Evolutionary conservation across 2,113 vertebrate species (phyloP).

Genomic region (Leptobrachium ailaonicum): DNA sequence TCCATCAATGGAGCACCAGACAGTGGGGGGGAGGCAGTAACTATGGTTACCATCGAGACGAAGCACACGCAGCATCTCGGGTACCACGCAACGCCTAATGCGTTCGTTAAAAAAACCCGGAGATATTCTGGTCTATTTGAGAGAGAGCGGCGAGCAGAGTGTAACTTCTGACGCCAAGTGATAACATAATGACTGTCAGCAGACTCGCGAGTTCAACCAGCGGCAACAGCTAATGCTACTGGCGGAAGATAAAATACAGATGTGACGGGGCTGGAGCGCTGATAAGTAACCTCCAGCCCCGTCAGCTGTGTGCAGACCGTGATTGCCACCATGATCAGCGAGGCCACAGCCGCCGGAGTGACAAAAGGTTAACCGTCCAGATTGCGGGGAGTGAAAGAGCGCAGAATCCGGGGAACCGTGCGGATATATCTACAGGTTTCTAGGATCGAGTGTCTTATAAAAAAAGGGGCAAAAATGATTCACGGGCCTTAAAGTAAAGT

Average conservation of each 20-base stretch:
- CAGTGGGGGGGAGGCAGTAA: slow-evolving; percentile 65
- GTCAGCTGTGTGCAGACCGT: too few species aligned
- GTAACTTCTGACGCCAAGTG: slow-evolving; percentile 22
- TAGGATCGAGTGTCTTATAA: too few species aligned
- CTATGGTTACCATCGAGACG: slow-evolving; percentile 80
- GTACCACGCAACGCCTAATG: slow-evolving; percentile 36
- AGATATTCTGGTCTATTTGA: not conserved
- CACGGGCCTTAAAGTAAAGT: too few species aligned
- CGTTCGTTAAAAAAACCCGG: slow-evolving; percentile 33
- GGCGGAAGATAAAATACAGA: not conserved
- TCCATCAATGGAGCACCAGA: slow-evolving; percentile 66
- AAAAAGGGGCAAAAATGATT: too few species aligned
- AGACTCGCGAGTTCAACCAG: slow-evolving; percentile 2
- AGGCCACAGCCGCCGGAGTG: too few species aligned
- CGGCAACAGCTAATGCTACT: not conserved
- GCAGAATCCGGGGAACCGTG: too few species aligned
- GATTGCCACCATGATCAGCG: too few species aligned
- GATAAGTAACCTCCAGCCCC: too few species aligned
- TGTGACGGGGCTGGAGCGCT: not conserved
- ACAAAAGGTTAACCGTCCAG: too few species aligned
- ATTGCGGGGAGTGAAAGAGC: too few species aligned
- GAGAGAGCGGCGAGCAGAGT: slow-evolving; percentile 1
- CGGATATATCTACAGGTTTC: too few species aligned
- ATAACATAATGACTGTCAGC: slow-evolving; percentile 28
- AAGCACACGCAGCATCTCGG: slow-evolving; percentile 49